Conservation (phyloP, 2,113 vertebrate genomes). For the Lichenostomus cassidix region DNA sequence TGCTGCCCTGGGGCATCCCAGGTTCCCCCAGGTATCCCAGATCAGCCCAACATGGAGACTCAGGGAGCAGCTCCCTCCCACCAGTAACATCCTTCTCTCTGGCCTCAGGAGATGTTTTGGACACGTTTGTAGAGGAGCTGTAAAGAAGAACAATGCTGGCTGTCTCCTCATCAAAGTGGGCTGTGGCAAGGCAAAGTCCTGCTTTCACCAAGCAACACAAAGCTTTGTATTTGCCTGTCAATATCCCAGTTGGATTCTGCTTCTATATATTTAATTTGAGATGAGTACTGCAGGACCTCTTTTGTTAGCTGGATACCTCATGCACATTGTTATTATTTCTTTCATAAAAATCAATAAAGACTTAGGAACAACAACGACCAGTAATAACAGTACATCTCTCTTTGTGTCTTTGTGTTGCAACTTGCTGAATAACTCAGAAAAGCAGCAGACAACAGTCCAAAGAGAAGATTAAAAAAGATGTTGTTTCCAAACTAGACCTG, state of each 20-base stretch:
- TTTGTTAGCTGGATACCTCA: conserved; percentile 59
- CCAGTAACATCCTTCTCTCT: not conserved
- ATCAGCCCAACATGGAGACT: too few relatives aligned
- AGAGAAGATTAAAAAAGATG: not conserved
- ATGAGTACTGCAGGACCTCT: conserved; percentile 52
- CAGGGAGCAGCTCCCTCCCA: not conserved
- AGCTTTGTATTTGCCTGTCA: conserved; percentile 55
- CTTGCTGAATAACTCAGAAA: not conserved
- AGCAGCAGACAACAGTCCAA: not conserved
- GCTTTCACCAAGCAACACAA: not conserved
- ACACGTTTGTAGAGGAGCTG: rapidly evolving
- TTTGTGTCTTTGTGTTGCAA: not conserved
- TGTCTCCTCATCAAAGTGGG: not conserved
- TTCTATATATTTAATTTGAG: conserved; percentile 43
- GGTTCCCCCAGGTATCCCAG: not conserved
- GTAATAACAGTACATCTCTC: conserved; percentile 48
- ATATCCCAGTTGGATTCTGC: conserved; percentile 52
- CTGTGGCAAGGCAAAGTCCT: not conserved
- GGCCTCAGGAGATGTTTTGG: not conserved
- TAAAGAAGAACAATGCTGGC: not conserved
- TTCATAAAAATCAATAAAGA: conserved; percentile 63
- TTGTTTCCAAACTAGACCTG: not conserved
- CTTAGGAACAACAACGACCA: conserved; percentile 54
- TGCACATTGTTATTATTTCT: conserved; percentile 56
- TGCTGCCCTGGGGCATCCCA: not conserved